phyloP scores from a whole-genome alignment of 2,113 vertebrate genomes.

The Dromaius novaehollandiae region DNA sequence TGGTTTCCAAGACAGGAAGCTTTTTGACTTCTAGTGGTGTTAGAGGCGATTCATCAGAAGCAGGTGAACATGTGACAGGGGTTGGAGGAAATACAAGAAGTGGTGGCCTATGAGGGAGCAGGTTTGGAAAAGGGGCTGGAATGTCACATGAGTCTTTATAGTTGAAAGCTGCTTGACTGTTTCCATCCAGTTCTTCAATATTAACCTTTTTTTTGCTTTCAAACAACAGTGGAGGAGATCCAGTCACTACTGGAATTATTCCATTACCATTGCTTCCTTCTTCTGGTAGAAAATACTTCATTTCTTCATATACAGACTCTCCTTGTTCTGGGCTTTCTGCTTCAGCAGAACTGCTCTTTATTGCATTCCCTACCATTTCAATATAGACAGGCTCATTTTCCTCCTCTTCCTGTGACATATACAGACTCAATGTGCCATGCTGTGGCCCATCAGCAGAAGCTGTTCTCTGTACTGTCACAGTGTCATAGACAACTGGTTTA shows the following conservation, averaged over 20 bases:
- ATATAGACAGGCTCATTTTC: constrained; percentile 89
- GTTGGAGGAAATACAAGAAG: constrained; percentile 94
- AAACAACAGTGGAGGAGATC: constrained; percentile 52
- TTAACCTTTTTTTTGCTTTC: constrained; percentile 62
- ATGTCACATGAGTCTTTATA: constrained; percentile 86
- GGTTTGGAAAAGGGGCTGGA: constrained; percentile 94
- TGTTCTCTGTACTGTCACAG: constrained; percentile 73
- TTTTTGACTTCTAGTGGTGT: constrained; percentile 96
- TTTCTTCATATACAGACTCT: constrained; percentile 95
- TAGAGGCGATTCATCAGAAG: constrained; percentile 94
- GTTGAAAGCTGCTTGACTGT: constrained; percentile 47
- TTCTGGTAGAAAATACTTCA: constrained; percentile 90
- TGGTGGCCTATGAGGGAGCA: constrained; percentile 92
- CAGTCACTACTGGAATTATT: constrained; percentile 31
- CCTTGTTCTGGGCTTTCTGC: constrained; percentile 81
- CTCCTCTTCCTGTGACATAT: constrained; percentile 78
- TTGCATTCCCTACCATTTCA: constrained; percentile 90
- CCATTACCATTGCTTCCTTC: constrained; percentile 69
- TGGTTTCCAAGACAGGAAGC: constrained; percentile 92
- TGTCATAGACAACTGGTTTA: constrained; percentile 70
- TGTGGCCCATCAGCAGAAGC: constrained; percentile 77
- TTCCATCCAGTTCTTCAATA: constrained; percentile 38
- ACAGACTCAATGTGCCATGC: constrained; percentile 72
- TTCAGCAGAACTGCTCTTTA: constrained; percentile 64
- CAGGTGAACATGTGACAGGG: constrained; percentile 92